Evolutionary conservation across 2,113 vertebrate genomes (phyloP).

Genomic region (Rallus limicola): DNA sequence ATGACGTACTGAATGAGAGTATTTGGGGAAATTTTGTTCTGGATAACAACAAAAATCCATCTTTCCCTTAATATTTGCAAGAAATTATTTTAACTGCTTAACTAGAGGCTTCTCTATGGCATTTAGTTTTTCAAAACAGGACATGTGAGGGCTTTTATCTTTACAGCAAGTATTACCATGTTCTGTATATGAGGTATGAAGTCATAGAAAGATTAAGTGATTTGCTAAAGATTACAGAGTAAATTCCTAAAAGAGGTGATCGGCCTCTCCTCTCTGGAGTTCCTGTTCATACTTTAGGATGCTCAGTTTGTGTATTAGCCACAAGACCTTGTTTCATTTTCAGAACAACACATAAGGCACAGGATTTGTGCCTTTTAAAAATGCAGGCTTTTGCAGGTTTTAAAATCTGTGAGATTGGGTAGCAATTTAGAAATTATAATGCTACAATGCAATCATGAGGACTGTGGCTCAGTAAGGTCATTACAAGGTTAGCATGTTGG

Average conservation of each 20-base stretch:
- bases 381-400: neutral
- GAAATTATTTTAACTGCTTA: neutral
- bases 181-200: neutral
- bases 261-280: neutral
- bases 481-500: neutral
- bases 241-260: neutral
- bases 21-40: neutral
- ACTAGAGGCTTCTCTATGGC: neutral
- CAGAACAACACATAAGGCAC: neutral
- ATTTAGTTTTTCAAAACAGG: neutral
- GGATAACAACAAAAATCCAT: neutral
- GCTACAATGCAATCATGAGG: neutral
- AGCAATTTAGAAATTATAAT: neutral
- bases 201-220: neutral
- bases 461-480: neutral
- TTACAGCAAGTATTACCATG: neutral
- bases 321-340: neutral
- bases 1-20: neutral
- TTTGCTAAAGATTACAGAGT: neutral
- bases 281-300: neutral
- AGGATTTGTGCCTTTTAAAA: neutral
- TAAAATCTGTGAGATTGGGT: neutral
- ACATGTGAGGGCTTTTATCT: neutral
- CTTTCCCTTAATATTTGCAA: neutral
- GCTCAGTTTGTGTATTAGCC: neutral